These are phyloP conservation scores for Columba livia DNA, from an alignment of 2,113 vertebrate species.

Conservation along the genomic window DNA sequence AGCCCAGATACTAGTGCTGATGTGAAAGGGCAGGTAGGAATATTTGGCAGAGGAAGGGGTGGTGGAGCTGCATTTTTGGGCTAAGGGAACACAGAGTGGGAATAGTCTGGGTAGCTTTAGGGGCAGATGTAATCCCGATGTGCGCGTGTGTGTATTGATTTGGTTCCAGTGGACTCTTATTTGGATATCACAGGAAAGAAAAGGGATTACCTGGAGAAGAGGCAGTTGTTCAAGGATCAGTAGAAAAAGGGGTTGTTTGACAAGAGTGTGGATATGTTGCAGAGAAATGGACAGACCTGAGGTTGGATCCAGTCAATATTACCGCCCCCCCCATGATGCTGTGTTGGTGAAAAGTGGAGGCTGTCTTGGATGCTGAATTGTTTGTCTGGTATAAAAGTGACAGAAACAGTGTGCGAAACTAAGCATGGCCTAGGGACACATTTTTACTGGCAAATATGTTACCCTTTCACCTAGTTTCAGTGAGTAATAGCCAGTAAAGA, in stretches of 20 bases:
- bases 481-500: neutral
- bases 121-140: neutral
- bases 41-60: neutral
- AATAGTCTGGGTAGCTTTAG: neutral
- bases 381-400: neutral
- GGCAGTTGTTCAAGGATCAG: neutral
- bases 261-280: neutral
- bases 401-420: neutral
- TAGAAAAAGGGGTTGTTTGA: neutral
- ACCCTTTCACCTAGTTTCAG: neutral
- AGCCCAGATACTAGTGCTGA: neutral
- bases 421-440: neutral
- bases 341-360: neutral
- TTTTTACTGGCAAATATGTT: neutral
- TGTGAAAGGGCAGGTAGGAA: neutral
- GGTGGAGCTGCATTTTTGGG: neutral
- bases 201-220: neutral
- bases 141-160: neutral
- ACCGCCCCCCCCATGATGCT: accelerated
- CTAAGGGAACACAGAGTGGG: neutral
- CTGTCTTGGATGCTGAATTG: neutral
- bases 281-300: neutral
- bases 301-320: accelerated
- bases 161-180: neutral
- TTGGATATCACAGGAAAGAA: neutral